These are phyloP conservation scores for Catocala fraxini DNA, from an alignment of 2,888 invertebrate species.

Conservation along the genomic window DNA sequence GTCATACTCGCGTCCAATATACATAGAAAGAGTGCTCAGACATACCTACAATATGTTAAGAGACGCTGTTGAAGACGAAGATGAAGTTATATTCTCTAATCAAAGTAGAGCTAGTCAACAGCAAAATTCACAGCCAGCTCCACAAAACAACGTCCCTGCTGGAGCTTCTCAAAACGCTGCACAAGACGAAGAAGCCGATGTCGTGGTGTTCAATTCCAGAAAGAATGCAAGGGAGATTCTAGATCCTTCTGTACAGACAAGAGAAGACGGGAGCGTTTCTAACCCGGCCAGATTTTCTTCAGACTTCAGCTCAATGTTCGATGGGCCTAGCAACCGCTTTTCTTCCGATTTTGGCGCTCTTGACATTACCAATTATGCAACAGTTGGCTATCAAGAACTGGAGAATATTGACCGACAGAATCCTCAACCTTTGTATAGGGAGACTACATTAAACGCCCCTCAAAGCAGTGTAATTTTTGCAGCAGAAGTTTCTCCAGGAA, in stretches of 20 bases:
- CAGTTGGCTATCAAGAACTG: slow-evolving; percentile 76
- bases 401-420: slow-evolving; percentile 77
- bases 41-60: slow-evolving; percentile 81
- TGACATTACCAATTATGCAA: slow-evolving; percentile 64
- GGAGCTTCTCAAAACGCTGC: slow-evolving; percentile 49
- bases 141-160: slow-evolving; percentile 8
- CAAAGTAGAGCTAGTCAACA: slow-evolving; percentile 53
- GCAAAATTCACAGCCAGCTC: slow-evolving; percentile 9
- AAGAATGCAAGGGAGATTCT: slow-evolving; percentile 75
- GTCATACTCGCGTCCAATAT: slow-evolving; percentile 85
- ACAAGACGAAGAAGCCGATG: slow-evolving; percentile 77
- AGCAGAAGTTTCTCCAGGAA: slow-evolving; percentile 73
- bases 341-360: slow-evolving; percentile 61
- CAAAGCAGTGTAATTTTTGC: slow-evolving; percentile 71
- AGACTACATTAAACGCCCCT: slow-evolving; percentile 83
- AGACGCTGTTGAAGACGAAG: slow-evolving; percentile 83
- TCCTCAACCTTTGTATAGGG: slow-evolving; percentile 86
- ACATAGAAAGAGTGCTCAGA: slow-evolving; percentile 81
- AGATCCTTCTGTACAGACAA: slow-evolving; percentile 70
- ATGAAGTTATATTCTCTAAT: slow-evolving; percentile 87
- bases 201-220: slow-evolving; percentile 78
- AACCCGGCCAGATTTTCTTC: slow-evolving; percentile 68
- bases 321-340: slow-evolving; percentile 51
- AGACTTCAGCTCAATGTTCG: slow-evolving; percentile 68
- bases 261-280: slow-evolving; percentile 59